Evolutionary conservation across 2,797 vertebrate genomes (phyloP), one percentile per base, ranked within the genome.

Genomic region (Prionace glauca): DNA sequence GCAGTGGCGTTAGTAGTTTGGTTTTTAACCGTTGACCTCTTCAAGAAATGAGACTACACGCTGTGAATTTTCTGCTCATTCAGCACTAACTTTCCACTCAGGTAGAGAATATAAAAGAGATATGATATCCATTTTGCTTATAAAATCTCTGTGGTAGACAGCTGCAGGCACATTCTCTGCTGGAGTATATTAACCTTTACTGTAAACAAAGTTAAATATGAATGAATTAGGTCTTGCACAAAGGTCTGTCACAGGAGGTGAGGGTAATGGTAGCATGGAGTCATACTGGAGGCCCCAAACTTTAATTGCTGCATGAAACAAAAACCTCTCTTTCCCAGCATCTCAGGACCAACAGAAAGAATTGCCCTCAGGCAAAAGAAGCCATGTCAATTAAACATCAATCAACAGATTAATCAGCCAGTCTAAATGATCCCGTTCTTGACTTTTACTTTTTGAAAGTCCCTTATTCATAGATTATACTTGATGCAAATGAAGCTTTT

Each of bases 331-430:
- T 91, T 72, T 77, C 24, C 50, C 86, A 90, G 84, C 45, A 71
- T 88, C 69, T 86, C 84, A 74, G 29, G 87, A 74, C 95, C 56
- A 90, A 88, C 81, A 74, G 84, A 88, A 90, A 95, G 95, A 90
- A 72, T 91, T 74, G 60, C 41, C 95, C 88, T 77, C 22, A 65
- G 88, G 95, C 69, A 62, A 93, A 91, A 79, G 36, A 84, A 84
- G 60, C 94, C 2, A 12, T 74, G 45, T 79, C 77, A 77, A 79
- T 74, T 56, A 56, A 86, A 60, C 92, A 96, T 96, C 91, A 94
- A 95, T 95, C 92, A 96, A 69, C 92, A 84, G 60, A n/a, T 94
- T 96, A 96, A 94, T 84, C 95, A 94, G 26, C 77, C 77, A n/a
- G 56, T 65, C 90, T 95, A 94, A 95, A 95, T 95, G 69, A 94